These are phyloP conservation scores for Prolemur simus DNA, from an alignment of 2,113 vertebrate genomes.

Conservation along the genomic window DNA sequence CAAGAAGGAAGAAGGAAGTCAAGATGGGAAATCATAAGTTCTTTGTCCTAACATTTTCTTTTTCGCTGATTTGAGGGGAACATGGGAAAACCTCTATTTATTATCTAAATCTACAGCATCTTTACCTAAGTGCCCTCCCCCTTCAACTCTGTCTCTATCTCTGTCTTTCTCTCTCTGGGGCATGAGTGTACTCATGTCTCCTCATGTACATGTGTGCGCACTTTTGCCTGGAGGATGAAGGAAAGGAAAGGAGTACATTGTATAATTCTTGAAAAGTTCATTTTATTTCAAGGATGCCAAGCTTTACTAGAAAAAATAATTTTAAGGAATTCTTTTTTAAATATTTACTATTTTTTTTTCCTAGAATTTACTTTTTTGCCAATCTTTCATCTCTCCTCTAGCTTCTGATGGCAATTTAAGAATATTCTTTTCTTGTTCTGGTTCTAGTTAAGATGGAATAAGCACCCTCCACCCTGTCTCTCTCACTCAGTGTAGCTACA, in stretches of 20 bases:
- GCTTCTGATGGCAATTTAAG: background rate
- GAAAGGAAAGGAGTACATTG: background rate
- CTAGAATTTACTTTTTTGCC: background rate
- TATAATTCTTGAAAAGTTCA: background rate
- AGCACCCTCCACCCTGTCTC: background rate
- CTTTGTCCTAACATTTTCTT: background rate
- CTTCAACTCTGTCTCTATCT: background rate
- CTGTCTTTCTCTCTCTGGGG: background rate
- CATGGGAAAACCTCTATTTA: background rate
- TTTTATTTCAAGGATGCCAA: background rate
- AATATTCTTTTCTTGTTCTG: background rate
- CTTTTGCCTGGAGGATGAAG: background rate
- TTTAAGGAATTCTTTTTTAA: background rate
- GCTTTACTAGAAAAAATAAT: background rate
- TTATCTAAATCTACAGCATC: background rate
- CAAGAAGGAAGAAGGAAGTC: background rate
- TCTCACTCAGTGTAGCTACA: background rate
- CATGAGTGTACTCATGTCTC: background rate
- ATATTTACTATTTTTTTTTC: background rate
- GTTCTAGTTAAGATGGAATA: background rate
- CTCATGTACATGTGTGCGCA: rapidly evolving
- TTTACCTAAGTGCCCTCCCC: background rate
- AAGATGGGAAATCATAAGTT: background rate
- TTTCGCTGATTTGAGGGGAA: background rate
- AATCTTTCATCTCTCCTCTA: background rate